Conservation (phyloP, 2,113 vertebrate species). For the Paradoxurus hermaphroditus region DNA sequence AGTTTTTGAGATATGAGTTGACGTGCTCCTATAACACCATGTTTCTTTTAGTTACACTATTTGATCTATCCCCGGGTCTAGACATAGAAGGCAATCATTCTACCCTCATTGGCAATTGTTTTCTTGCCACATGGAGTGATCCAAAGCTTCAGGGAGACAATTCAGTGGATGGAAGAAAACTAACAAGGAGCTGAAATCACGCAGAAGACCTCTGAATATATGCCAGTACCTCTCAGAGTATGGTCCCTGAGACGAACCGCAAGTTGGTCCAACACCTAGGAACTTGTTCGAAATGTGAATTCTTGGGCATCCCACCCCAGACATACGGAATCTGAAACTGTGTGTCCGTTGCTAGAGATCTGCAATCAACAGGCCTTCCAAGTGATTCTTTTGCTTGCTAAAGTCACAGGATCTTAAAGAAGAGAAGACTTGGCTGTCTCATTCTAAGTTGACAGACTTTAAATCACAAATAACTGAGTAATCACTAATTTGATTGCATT, state of each 20-base stretch:
- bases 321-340: neutral
- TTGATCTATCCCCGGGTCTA: neutral
- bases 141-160: neutral
- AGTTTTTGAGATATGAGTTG: neutral
- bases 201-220: neutral
- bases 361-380: neutral
- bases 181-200: neutral
- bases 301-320: too few species aligned
- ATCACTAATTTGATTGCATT: conserved; percentile 58
- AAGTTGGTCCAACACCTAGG: neutral
- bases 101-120: neutral
- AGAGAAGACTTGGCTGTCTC: neutral
- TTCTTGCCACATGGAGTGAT: neutral
- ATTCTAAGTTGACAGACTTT: conserved; percentile 38
- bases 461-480: conserved; percentile 55
- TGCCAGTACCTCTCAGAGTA: neutral
- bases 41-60: neutral
- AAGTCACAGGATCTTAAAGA: neutral
- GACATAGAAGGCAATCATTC: neutral
- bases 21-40: neutral
- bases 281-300: neutral
- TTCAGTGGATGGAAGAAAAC: neutral
- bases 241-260: neutral
- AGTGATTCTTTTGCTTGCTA: neutral
- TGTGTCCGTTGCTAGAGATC: neutral